Percentiles rank a stretch among this genome's conserved stretches.
These are phyloP conservation scores for Acropora yongei DNA, from an alignment of 64 coral and sea anemone species.

Conservation along the genomic window DNA sequence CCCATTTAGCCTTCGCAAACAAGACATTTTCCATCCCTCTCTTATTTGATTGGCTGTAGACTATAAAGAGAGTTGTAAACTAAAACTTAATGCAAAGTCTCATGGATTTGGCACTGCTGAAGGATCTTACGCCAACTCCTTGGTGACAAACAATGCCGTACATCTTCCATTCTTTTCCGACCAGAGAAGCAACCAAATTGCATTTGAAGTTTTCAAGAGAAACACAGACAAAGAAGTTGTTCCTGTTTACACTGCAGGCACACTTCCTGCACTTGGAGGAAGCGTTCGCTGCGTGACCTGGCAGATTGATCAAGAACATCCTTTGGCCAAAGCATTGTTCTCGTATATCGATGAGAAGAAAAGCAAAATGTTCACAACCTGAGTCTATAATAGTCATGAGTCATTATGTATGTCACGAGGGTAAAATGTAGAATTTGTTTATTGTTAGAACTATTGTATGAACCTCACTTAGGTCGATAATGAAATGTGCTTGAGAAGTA, in stretches of 20 bases:
- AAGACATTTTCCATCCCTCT: too few species aligned
- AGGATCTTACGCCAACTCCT: constrained; percentile 84
- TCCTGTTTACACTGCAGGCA: constrained; percentile 10
- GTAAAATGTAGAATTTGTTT: too few species aligned
- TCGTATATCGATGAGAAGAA: constrained; percentile 22
- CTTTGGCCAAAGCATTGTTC: constrained; percentile 55
- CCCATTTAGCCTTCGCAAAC: too few species aligned
- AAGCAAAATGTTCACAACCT: background rate
- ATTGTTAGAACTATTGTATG: too few species aligned
- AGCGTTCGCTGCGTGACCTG: constrained; percentile 70
- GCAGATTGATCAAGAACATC: constrained; percentile 20
- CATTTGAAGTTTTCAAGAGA: constrained; percentile 52
- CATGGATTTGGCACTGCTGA: constrained; percentile 65
- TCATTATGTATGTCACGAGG: too few species aligned
- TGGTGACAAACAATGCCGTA: constrained; percentile 85
- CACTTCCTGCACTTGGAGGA: constrained; percentile 45
- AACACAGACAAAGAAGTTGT: constrained; percentile 48
- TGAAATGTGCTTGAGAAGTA: too few species aligned
- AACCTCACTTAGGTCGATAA: too few species aligned
- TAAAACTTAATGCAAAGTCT: background rate
- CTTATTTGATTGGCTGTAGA: too few species aligned
- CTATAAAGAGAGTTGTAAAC: too few species aligned
- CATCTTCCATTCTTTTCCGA: constrained; percentile 70
- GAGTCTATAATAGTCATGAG: too few species aligned
- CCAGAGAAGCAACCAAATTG: constrained; percentile 56